Percentiles rank a stretch among this genome's conserved stretches.
phyloP scores from a whole-genome alignment of 2,888 invertebrate species.

The Sesamia inferens region DNA sequence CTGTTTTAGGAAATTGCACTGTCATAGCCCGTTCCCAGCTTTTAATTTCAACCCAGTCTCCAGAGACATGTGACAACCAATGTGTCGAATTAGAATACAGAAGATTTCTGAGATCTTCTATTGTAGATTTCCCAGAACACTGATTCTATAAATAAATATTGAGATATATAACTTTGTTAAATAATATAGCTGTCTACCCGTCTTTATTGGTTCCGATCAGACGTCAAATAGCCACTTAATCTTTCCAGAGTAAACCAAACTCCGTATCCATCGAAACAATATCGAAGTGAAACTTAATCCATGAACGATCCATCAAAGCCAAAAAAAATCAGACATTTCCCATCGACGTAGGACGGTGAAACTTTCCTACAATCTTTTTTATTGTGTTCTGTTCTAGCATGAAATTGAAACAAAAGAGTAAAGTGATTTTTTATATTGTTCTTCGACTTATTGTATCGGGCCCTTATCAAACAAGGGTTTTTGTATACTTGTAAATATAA shows the following conservation, averaged over 20 bases:
- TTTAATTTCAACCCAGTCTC: constrained; percentile 27
- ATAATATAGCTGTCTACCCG: constrained; percentile 13
- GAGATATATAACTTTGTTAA: constrained; percentile 23
- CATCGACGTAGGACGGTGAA: constrained; percentile 41
- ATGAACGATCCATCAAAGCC: constrained; percentile 69
- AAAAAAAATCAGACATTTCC: constrained; percentile 59
- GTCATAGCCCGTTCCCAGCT: constrained; percentile 15
- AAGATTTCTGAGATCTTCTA: not conserved
- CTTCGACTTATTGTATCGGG: constrained; percentile 5
- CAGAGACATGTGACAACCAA: constrained; percentile 31
- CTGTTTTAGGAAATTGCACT: constrained; percentile 29
- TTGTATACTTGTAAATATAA: constrained; percentile 5
- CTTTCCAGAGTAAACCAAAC: constrained; percentile 61
- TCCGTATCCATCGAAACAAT: constrained; percentile 65
- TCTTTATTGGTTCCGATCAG: constrained; percentile 48
- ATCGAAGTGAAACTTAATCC: constrained; percentile 64
- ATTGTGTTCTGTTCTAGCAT: constrained; percentile 30
- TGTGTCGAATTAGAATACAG: constrained; percentile 12
- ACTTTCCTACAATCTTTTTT: constrained; percentile 40
- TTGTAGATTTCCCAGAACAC: constrained; percentile 33
- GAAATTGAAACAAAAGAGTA: constrained; percentile 43
- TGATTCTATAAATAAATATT: not conserved
- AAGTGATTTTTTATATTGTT: constrained; percentile 29
- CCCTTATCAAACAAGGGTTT: constrained; percentile 9
- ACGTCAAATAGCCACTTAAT: constrained; percentile 61